These are phyloP conservation scores for Cinara cedri DNA, from an alignment of 2,888 invertebrate species.

Conservation along the genomic window DNA sequence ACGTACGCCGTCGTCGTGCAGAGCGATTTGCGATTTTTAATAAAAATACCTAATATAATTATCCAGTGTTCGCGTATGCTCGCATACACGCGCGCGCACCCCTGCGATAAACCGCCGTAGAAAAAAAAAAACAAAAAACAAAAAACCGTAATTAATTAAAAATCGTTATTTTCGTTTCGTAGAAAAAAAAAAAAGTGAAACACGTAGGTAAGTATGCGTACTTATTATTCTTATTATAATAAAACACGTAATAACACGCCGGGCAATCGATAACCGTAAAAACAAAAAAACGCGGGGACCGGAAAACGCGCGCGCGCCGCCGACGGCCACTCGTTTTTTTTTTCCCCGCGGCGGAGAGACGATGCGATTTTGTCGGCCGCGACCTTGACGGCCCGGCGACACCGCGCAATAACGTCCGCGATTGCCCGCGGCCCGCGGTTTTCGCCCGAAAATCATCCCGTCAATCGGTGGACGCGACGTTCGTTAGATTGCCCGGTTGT, in stretches of 20 bases:
- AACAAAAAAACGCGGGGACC: too few relatives aligned
- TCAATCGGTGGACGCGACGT: too few relatives aligned
- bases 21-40: background rate
- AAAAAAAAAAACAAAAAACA: background rate
- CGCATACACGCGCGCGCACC: background rate
- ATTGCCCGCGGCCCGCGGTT: too few relatives aligned
- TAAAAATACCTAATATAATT: conserved; percentile 21
- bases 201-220: too few relatives aligned
- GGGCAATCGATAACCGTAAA: background rate
- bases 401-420: background rate
- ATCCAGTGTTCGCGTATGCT: background rate
- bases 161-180: conserved; percentile 14
- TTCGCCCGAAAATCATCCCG: too few relatives aligned
- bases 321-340: too few relatives aligned
- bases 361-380: conserved; percentile 27
- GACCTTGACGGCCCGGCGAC: conserved; percentile 15
- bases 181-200: too few relatives aligned
- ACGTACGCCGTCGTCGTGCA: background rate
- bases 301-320: background rate
- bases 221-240: background rate
- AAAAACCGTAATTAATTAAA: background rate
- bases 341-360: too few relatives aligned
- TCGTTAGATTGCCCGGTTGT: too few relatives aligned
- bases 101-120: too few relatives aligned
- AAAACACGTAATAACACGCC: background rate